phyloP scores from a whole-genome alignment of 2,888 invertebrate genomes.

The Augochlorella aurata region DNA sequence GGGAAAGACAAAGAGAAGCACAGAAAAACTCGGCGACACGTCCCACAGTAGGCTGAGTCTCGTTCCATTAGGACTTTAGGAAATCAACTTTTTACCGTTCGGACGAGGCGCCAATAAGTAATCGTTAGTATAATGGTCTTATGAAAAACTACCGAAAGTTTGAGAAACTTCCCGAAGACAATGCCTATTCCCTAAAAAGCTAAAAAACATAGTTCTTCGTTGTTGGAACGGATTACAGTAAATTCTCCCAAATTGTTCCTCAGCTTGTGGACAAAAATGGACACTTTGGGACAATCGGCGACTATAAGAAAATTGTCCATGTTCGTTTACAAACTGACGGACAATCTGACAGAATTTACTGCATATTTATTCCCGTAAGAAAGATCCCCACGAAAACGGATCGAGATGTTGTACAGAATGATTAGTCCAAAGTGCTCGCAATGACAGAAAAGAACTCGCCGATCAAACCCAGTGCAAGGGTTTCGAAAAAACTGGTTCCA shows the following conservation, averaged over 20 bases:
- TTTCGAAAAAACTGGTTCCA: not conserved
- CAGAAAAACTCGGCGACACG: not conserved
- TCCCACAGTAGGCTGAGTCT: not conserved
- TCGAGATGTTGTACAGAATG: not conserved
- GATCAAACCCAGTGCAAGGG: too few species aligned
- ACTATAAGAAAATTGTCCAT: too few species aligned
- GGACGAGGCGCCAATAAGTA: not conserved
- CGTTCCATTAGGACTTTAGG: not conserved
- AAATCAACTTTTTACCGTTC: not conserved
- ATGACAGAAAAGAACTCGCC: not conserved
- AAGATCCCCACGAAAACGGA: not conserved
- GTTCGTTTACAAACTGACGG: too few species aligned
- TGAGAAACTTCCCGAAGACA: too few species aligned
- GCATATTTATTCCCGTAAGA: not conserved
- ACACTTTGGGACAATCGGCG: too few species aligned
- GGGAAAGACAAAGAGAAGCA: not conserved
- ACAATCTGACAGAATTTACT: too few species aligned
- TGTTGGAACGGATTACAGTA: too few species aligned
- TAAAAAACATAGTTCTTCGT: not conserved
- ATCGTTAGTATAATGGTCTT: too few species aligned
- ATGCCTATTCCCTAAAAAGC: not conserved
- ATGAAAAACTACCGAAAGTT: too few species aligned
- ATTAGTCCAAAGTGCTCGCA: not conserved
- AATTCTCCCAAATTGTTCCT: too few species aligned
- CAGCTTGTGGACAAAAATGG: too few species aligned